These are phyloP conservation scores for Carduelis carduelis DNA, from an alignment of 2,797 vertebrate species.

Conservation along the genomic window DNA sequence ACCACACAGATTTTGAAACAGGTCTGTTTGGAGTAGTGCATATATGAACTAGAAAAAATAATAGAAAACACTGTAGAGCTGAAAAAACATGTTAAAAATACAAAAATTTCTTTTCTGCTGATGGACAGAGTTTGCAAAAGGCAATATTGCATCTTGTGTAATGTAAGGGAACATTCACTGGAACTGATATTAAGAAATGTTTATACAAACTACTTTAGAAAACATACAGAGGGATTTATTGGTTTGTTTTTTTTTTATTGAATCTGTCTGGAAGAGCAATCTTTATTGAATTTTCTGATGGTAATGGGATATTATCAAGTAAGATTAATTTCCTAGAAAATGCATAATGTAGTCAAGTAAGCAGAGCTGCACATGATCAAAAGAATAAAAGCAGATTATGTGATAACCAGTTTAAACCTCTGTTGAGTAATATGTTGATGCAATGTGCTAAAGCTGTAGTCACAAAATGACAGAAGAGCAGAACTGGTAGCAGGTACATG, in stretches of 20 bases:
- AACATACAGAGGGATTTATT: neutral
- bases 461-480: neutral
- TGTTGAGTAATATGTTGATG: neutral
- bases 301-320: neutral
- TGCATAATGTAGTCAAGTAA: neutral
- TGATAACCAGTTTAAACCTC: neutral
- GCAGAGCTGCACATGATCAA: neutral
- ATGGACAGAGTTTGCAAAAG: neutral
- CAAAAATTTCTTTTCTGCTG: neutral
- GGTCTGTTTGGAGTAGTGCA: neutral
- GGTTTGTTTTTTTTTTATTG: neutral
- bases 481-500: neutral
- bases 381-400: neutral
- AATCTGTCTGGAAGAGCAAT: neutral
- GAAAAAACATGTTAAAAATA: neutral
- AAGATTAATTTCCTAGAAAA: neutral
- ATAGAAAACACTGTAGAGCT: slow-evolving; percentile 40
- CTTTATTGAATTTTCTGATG: neutral
- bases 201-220: neutral
- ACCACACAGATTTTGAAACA: neutral
- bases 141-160: neutral
- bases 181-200: neutral
- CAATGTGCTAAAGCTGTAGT: neutral
- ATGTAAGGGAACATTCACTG: neutral
- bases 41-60: slow-evolving; percentile 28